Conservation (phyloP, 2,797 vertebrate species). For the Cossypha polioptera region DNA sequence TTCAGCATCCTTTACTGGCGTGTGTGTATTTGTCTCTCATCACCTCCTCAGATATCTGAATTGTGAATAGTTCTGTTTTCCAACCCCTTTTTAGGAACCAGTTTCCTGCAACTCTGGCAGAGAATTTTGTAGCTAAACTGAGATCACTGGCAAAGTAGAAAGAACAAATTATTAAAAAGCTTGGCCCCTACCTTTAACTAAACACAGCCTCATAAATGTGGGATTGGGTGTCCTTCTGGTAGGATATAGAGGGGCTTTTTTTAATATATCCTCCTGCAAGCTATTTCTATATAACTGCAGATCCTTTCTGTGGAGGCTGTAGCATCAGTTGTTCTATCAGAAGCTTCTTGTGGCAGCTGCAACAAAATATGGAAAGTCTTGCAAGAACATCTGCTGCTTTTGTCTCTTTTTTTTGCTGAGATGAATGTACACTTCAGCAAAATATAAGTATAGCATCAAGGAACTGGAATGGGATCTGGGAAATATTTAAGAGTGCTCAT, state of each 20-base stretch:
- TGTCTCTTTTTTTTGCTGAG: background rate
- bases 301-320: background rate
- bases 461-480: background rate
- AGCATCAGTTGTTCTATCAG: slow-evolving; percentile 1
- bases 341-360: slow-evolving; percentile 21
- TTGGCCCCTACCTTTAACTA: background rate
- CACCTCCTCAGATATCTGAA: background rate
- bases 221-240: background rate
- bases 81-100: background rate
- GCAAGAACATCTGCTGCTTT: slow-evolving; percentile 5
- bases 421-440: background rate
- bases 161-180: background rate
- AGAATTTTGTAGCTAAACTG: background rate
- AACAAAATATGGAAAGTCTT: slow-evolving; percentile 26
- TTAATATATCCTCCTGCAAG: background rate
- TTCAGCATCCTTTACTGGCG: background rate
- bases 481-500: background rate
- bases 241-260: background rate
- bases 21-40: background rate
- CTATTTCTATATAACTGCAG: background rate
- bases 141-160: background rate
- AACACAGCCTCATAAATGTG: background rate
- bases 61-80: background rate
- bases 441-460: background rate
- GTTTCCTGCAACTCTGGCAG: background rate